Evolutionary conservation across 2,113 vertebrate genomes (phyloP).

Genomic region (Scatophagus argus): DNA sequence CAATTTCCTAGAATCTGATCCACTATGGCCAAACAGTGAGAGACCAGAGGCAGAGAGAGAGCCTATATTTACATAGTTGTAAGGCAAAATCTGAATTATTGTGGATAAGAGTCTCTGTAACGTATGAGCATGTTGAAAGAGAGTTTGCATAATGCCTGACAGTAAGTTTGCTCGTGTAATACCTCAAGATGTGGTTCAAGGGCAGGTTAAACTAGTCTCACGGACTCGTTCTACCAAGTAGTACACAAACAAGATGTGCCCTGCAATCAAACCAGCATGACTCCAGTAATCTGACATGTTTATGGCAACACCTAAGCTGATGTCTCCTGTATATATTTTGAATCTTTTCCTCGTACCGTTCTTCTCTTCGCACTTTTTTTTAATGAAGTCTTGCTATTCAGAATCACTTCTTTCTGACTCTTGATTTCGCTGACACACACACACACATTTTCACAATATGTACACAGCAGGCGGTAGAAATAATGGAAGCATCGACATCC

Average conservation of each 20-base stretch:
- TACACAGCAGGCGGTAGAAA: constrained; percentile 32
- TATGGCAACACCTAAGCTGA: constrained; percentile 49
- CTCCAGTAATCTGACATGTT: constrained; percentile 47
- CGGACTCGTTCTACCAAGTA: constrained; percentile 4
- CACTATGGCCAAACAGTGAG: constrained; percentile 40
- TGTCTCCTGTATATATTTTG: constrained; percentile 11
- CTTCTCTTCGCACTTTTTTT: neutral
- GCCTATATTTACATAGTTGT: constrained; percentile 45
- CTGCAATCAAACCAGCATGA: constrained; percentile 43
- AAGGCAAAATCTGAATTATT: constrained; percentile 30
- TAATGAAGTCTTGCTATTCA: neutral
- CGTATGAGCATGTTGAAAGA: constrained; percentile 13
- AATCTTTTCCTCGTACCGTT: neutral
- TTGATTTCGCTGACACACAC: constrained; percentile 6
- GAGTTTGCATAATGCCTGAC: constrained; percentile 31
- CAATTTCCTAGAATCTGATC: constrained; percentile 63
- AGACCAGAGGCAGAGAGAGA: constrained; percentile 28
- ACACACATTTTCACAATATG: constrained; percentile 27
- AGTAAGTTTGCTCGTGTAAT: constrained; percentile 28
- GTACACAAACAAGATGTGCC: constrained; percentile 47
- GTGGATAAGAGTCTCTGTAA: constrained; percentile 9
- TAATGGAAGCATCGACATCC: constrained; percentile 34
- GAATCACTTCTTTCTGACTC: neutral
- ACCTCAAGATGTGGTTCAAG: constrained; percentile 57
- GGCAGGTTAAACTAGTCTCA: constrained; percentile 65